A percentile compares a stretch with the other conserved stretches of the same genome.
Evolutionary conservation across 2,113 vertebrate genomes (phyloP).

Genomic region (Lophochroa leadbeateri): DNA sequence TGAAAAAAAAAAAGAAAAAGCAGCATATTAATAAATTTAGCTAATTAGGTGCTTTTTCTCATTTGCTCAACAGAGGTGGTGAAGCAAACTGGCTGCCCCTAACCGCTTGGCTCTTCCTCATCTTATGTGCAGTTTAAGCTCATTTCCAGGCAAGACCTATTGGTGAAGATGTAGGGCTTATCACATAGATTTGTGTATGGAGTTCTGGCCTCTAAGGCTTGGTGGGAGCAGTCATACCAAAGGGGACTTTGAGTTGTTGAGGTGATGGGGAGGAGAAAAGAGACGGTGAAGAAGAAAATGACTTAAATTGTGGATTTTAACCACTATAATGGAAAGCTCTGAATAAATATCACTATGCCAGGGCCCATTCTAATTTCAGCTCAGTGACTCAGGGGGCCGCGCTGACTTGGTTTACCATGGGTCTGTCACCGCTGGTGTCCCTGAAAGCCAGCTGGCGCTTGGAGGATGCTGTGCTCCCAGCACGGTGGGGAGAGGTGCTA

Average conservation of each 20-base stretch:
- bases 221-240: neutral
- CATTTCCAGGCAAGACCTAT: neutral
- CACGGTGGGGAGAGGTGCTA: neutral
- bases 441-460: neutral
- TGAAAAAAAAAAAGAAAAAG: neutral
- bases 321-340: neutral
- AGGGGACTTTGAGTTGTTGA: neutral
- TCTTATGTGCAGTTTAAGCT: neutral
- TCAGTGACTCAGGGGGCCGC: fast-evolving
- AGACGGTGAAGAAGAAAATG: neutral
- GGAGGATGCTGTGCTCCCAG: neutral
- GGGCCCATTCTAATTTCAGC: neutral
- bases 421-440: neutral
- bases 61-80: conserved; percentile 50
- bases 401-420: fast-evolving
- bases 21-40: conserved; percentile 67
- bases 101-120: neutral
- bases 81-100: neutral
- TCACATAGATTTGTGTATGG: neutral
- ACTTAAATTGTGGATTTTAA: neutral
- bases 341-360: neutral
- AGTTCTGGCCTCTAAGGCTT: neutral
- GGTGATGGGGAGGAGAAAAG: neutral
- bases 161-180: neutral
- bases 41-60: conserved; percentile 58